phyloP scores from a whole-genome alignment of 1,140 invertebrate species.

The Heliothis virescens region DNA sequence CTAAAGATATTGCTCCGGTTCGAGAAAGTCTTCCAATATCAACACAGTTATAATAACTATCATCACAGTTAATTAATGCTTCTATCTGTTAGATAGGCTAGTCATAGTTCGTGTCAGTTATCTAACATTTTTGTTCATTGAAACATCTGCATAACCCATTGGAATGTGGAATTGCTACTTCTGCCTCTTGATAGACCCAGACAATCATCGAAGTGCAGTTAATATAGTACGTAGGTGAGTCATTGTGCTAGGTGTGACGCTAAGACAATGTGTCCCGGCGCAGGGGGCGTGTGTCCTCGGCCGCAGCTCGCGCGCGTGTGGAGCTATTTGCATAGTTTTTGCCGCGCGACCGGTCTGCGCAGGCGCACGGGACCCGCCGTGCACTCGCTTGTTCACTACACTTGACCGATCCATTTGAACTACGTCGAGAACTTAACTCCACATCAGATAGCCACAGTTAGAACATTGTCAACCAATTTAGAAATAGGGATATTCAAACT shows the following conservation, averaged over 20 bases:
- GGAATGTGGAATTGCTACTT: too few species aligned
- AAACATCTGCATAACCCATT: too few species aligned
- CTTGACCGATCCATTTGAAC: not conserved
- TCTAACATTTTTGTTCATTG: too few species aligned
- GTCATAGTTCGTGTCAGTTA: too few species aligned
- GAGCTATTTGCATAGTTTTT: conserved; percentile 33
- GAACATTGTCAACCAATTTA: not conserved
- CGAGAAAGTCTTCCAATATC: too few species aligned
- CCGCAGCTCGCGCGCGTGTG: not conserved
- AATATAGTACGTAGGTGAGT: not conserved
- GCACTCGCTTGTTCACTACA: not conserved
- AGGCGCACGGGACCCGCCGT: not conserved
- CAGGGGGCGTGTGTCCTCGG: not conserved
- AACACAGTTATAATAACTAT: too few species aligned
- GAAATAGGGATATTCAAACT: not conserved
- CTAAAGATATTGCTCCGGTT: too few species aligned
- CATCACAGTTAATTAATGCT: too few species aligned
- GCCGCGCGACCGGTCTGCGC: conserved; percentile 29
- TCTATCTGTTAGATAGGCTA: too few species aligned
- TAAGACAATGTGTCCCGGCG: not conserved
- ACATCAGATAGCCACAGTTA: not conserved
- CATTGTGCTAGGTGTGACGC: not conserved
- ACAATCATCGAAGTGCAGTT: not conserved
- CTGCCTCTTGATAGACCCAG: not conserved
- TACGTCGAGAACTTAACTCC: not conserved